Conservation (phyloP, 2,888 invertebrate genomes). For the Oscheius sp. region DNA sequence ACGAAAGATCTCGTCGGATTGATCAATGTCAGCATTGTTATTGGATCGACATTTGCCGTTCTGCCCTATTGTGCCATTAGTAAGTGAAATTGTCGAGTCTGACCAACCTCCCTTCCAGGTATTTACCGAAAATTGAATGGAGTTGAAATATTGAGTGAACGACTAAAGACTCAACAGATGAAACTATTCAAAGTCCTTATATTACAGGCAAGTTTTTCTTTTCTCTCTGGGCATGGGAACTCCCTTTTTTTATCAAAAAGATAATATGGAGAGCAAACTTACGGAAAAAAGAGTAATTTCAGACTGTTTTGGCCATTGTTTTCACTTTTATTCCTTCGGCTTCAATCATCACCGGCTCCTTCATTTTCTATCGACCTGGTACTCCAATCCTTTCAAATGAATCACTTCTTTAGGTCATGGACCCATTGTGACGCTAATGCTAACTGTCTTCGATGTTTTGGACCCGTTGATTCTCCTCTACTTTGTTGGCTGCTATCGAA, state of each 20-base stretch:
- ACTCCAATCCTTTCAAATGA: neutral
- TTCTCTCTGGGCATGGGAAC: no score
- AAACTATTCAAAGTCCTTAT: conserved; percentile 13
- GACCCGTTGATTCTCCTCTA: conserved; percentile 19
- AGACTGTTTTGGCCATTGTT: conserved; percentile 2
- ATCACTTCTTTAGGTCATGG: neutral
- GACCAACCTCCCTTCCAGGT: neutral
- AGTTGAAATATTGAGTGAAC: conserved; percentile 3
- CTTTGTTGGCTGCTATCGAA: conserved; percentile 25
- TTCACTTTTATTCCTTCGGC: conserved; percentile 15
- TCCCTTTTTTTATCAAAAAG: no score
- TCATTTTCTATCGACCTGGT: neutral
- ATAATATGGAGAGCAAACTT: no score
- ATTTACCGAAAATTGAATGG: neutral
- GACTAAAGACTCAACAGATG: conserved; percentile 7
- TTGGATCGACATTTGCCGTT: conserved; percentile 20
- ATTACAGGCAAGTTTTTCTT: conserved; percentile 5
- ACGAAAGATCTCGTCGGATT: conserved; percentile 2
- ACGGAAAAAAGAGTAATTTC: neutral
- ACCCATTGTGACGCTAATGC: neutral
- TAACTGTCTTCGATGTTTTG: conserved; percentile 11
- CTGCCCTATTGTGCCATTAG: conserved; percentile 21
- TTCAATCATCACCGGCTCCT: neutral
- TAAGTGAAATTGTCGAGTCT: neutral
- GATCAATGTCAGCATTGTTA: conserved; percentile 11